Conservation (phyloP, 2,797 vertebrate species). For the Lates japonicus region DNA sequence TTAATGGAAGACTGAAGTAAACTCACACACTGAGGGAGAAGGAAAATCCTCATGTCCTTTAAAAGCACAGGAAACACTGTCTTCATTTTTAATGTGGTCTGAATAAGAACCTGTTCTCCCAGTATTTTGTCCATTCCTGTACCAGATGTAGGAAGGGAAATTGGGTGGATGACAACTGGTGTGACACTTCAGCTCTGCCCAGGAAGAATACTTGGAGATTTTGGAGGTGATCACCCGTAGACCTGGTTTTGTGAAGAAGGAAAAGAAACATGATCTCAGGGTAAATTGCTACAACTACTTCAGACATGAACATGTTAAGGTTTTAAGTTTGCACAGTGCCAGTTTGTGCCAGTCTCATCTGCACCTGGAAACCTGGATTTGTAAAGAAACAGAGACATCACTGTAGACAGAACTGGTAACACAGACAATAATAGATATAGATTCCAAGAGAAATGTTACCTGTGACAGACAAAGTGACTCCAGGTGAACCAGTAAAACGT, state of each 20-base stretch:
- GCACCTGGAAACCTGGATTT: constrained; percentile 12
- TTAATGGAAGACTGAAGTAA: not conserved
- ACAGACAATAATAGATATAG: not conserved
- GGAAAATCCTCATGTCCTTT: not conserved
- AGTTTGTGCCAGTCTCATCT: accelerated
- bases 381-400: not conserved
- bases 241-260: no score
- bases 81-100: accelerated
- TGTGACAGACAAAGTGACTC: constrained; percentile 49
- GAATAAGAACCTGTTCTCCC: accelerated
- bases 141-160: constrained; percentile 25
- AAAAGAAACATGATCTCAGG: no score
- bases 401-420: not conserved
- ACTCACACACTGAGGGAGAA: constrained; percentile 64
- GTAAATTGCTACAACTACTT: not conserved
- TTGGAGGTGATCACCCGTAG: no score
- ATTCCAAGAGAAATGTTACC: constrained; percentile 18
- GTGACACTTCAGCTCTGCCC: constrained; percentile 12
- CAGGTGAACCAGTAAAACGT: not conserved
- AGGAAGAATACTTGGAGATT: no score
- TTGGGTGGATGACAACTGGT: not conserved
- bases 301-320: not conserved
- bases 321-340: accelerated
- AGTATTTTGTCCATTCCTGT: not conserved
- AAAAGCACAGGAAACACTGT: constrained; percentile 43